These are phyloP conservation scores for Mythimna albipuncta DNA, from an alignment of 2,888 invertebrate species.

Conservation along the genomic window DNA sequence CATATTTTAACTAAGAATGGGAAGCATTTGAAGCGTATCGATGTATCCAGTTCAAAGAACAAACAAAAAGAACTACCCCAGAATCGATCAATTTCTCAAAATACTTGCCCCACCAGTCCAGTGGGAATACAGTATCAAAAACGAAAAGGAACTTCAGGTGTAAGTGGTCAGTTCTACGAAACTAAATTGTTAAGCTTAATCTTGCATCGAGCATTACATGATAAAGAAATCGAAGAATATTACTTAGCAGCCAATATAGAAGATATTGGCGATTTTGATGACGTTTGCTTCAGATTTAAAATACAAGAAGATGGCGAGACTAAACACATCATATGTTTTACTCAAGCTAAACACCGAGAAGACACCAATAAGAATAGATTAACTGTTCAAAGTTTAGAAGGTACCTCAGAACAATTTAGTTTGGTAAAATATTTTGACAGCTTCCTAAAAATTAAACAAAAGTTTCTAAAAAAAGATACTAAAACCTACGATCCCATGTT, in stretches of 20 bases:
- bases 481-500: constrained; percentile 64
- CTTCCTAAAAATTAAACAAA: constrained; percentile 68
- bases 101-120: background rate
- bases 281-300: constrained; percentile 68
- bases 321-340: constrained; percentile 65
- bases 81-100: constrained; percentile 11
- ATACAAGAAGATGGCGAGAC: constrained; percentile 43
- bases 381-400: constrained; percentile 63
- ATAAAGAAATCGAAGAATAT: constrained; percentile 63
- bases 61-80: constrained; percentile 14
- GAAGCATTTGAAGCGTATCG: constrained; percentile 6
- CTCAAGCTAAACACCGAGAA: constrained; percentile 72
- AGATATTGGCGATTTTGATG: constrained; percentile 71
- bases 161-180: constrained; percentile 64
- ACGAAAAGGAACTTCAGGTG: constrained; percentile 62
- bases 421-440: constrained; percentile 70
- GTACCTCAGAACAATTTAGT: constrained; percentile 62
- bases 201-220: constrained; percentile 65
- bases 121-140: constrained; percentile 45
- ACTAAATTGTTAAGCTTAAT: constrained; percentile 70
- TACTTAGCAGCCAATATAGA: constrained; percentile 69
- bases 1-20: constrained; percentile 41
- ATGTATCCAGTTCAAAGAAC: constrained; percentile 15
- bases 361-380: constrained; percentile 65
- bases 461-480: constrained; percentile 54